Evolutionary conservation across 1,140 invertebrate genomes (phyloP), one percentile per base, ranked within the genome.

Genomic region (Hirudo medicinalis): DNA sequence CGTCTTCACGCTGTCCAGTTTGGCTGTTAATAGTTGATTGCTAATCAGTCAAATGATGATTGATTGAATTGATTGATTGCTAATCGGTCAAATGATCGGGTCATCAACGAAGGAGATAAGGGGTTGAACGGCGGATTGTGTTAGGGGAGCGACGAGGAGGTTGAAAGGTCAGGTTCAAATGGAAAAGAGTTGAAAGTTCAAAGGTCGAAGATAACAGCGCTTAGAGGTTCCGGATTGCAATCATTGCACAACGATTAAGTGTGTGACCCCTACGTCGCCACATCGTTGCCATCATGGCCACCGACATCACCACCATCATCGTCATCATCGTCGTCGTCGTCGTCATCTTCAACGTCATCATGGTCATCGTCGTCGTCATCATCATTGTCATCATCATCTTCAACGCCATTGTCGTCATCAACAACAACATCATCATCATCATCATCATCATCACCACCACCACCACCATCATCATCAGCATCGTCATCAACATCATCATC

Each of bases 1-100:
- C 2, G 94, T 97, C 85, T 97, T 98, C 49, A 98, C 94, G 17
- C 91, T 93, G 78, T 98, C 94, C 78, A 97, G 84, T 86, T 96
- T 96, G 40, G 94, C 94, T 98, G 89, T 75, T 81, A 81, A 76
- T 77, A 67, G 40, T 36, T 40, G n/a, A 69, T 57, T 25, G 25
- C n/a, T n/a, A 25, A 20, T 57, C 20, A 5, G 20, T 57, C 9
- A 57, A 57, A 2, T 25, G 55, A 2, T 57, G 25, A n/a, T 57
- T 57, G 9, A 57, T 9, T 57, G 20, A 57, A 25, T 57, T 9
- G 25, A 5, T 57, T 25, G 9, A 57, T 9, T 25, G 55, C 25
- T 25, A 57, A 57, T 9, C 9, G 25, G 9, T n/a, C 2, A n/a
- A n/a, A 2, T 5, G 20, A 9, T 57, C 5, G 9, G 9, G 25